phyloP scores from a whole-genome alignment of 1,140 invertebrate species.

The Trypoxylus dichotomus region DNA sequence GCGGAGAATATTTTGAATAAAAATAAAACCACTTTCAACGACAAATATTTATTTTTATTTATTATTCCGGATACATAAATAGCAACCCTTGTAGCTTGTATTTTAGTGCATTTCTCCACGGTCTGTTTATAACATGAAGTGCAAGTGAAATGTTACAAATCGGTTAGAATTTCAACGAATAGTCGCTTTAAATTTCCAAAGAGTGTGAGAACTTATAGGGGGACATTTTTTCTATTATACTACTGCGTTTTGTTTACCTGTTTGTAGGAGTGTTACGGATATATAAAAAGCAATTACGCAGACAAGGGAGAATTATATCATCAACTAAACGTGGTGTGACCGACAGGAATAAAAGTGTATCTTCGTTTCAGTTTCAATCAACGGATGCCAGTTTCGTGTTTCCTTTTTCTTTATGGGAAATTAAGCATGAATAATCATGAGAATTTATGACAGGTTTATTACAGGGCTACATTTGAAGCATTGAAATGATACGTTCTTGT shows the following conservation, averaged over 20 bases:
- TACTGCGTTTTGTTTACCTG: not conserved
- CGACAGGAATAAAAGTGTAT: not conserved
- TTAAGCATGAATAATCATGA: not conserved
- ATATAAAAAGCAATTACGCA: not conserved
- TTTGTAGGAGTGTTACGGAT: not conserved
- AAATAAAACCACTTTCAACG: too few species aligned
- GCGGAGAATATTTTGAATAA: too few species aligned
- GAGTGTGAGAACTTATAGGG: not conserved
- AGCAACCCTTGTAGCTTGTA: too few species aligned
- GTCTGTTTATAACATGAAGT: too few species aligned
- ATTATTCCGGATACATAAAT: too few species aligned
- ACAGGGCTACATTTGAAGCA: too few species aligned
- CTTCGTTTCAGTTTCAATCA: not conserved
- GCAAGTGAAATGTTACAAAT: not conserved
- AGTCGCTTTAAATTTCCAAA: not conserved
- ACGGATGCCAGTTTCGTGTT: not conserved
- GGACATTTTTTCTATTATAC: not conserved
- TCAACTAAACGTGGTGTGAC: not conserved
- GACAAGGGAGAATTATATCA: not conserved
- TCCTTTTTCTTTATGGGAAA: not conserved
- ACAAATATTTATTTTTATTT: too few species aligned
- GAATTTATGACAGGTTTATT: not conserved
- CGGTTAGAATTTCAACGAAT: not conserved
- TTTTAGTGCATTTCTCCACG: too few species aligned
- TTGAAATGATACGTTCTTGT: not conserved